Base-by-base conservation (phyloP, 2,113 vertebrate genomes). In the Brachionichthys hirsutus region DNA sequence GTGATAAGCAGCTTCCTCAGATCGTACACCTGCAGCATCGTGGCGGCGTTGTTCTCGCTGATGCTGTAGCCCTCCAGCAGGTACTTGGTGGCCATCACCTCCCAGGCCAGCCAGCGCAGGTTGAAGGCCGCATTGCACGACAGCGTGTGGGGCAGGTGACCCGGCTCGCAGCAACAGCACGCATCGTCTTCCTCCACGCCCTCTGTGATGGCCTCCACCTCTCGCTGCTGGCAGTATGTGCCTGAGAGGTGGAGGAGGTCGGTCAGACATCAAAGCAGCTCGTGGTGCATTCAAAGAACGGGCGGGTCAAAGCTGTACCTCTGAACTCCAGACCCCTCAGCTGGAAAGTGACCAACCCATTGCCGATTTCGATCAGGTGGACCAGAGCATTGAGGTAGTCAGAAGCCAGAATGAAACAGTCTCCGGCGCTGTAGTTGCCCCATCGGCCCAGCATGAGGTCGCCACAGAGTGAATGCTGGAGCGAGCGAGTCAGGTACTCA, bases 321-420 rank as follows among this genome's bases (percentile, higher is more conserved):
- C 95, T 93, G 90, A 99, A 99, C 85, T 99, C 97, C n/a, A 99
- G 89, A 16, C 97, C 97, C 62, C 97, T 90, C 40, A 99, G 93
- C 76, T 99, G 97, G 82, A 99, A 99, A 34, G 97, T 98, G 84
- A 99, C 95, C 2, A 98, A 89, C 30, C 97, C 97, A 43, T 99
- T 99, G 74, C 95, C 95, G 20, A 95, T 94, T 89, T 99, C 97
- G 0, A 99, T 93, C 84, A 99, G 89, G 84, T 99, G 97, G 60
- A 99, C 94, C 36, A 99, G 93, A 44, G 97, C 97, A 12, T 98
- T 99, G 89, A 99, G 93, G 90, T 98, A 96, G 88, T 99, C 97
- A 0, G 97, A 98, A n/a, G 95, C 91, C 86, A 98, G 85, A 63
- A 99, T 99, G 88, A 99, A 99, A 77, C 97, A 98, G 78, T 99